Percentiles rank a stretch among this genome's conserved stretches.
These are phyloP conservation scores for Drosophila albomicans DNA, from an alignment of 1,140 invertebrate species.

Conservation along the genomic window DNA sequence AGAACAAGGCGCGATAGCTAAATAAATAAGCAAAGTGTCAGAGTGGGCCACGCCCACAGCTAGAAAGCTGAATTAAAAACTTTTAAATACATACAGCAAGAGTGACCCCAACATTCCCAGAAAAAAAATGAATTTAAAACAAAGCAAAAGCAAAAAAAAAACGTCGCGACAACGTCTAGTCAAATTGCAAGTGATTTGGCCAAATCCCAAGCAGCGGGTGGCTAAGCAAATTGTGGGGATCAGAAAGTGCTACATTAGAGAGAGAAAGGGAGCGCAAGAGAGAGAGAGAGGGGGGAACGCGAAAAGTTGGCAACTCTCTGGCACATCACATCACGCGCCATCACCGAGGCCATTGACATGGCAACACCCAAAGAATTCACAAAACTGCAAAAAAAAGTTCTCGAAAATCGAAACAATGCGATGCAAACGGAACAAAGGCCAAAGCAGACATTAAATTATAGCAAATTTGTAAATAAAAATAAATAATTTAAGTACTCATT, in stretches of 20 bases:
- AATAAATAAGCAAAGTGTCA: conserved; percentile 65
- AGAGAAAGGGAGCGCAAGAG: not conserved
- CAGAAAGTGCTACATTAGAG: not conserved
- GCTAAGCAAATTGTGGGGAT: not conserved
- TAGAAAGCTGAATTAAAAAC: conserved; percentile 32
- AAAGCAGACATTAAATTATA: no score
- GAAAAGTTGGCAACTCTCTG: not conserved
- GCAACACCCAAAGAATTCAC: not conserved
- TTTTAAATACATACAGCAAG: conserved; percentile 36
- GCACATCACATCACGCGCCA: not conserved
- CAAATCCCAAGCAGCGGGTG: conserved; percentile 45
- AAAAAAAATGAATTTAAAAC: conserved; percentile 19
- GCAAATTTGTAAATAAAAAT: no score
- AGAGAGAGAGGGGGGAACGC: not conserved
- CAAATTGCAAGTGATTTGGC: conserved; percentile 66
- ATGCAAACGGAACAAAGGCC: no score
- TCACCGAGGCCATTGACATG: conserved; percentile 4
- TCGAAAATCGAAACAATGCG: no score
- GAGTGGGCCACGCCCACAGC: conserved; percentile 27
- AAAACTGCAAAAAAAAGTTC: no score
- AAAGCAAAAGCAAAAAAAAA: conserved; percentile 26
- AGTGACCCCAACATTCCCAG: conserved; percentile 11
- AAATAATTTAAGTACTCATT: no score
- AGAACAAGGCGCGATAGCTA: conserved; percentile 43
- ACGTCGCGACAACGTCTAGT: conserved; percentile 62